Conservation (phyloP, 1,140 invertebrate species). For the Aphelinus certus region DNA sequence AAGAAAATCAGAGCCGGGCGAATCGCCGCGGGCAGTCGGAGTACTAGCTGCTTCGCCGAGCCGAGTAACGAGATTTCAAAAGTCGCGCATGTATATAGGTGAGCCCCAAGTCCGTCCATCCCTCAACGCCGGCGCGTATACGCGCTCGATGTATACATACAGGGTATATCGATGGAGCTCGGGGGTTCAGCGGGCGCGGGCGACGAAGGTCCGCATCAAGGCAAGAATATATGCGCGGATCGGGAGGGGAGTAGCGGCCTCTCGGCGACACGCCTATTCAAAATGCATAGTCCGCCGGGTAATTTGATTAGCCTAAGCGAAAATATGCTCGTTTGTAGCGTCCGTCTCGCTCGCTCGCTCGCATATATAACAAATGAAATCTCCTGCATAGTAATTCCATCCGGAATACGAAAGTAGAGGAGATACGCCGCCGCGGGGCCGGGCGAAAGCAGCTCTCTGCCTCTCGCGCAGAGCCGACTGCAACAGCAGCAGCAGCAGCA, state of each 20-base stretch:
- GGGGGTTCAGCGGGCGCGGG: background rate
- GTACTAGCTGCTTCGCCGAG: no score
- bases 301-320: conserved; percentile 65
- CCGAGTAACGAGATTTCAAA: no score
- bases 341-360: conserved; percentile 45
- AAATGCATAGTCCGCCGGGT: conserved; percentile 60
- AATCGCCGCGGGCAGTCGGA: no score
- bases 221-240: no score
- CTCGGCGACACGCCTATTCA: conserved; percentile 51
- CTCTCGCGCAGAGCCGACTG: background rate
- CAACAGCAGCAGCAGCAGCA: background rate
- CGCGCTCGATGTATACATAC: no score
- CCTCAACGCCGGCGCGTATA: no score
- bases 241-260: background rate
- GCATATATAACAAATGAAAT: conserved; percentile 66
- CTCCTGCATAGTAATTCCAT: conserved; percentile 66
- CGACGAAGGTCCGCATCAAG: background rate
- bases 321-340: conserved; percentile 65
- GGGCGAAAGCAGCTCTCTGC: conserved; percentile 14
- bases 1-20: no score
- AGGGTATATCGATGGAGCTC: background rate
- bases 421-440: conserved; percentile 48
- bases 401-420: conserved; percentile 62
- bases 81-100: no score
- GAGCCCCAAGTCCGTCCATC: no score